Base-by-base conservation (phyloP, 2,113 vertebrate genomes). In the Butorides virescens region DNA sequence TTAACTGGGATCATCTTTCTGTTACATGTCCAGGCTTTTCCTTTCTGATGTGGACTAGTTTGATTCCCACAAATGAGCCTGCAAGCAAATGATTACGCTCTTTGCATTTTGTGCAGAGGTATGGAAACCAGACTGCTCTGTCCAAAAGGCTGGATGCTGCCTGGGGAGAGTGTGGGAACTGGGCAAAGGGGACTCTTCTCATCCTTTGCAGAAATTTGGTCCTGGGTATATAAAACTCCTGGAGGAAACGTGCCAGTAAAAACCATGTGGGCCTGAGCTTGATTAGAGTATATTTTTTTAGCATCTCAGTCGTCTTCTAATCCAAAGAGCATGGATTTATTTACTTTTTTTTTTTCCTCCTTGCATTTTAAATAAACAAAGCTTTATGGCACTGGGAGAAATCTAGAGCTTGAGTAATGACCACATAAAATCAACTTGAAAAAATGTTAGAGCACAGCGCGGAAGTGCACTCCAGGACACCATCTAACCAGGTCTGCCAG, bases 151-250 rank as follows among this genome's bases (percentile, higher is more conserved):
- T 91, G 76, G 17, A 44, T 91, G 52, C 21, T 80, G 67, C 93
- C 14, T 20, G 61, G 27, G 49, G 70, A 88, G 25, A 52, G 62
- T 77, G 85, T 95, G 95, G 94, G 89, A 97, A 97, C 79, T 23
- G 46, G 13, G 71, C 6, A 7, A 91, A 89, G 84, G 53, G 39
- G 67, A 92, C 58, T 79, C 72, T 50, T 76, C 73, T 85, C 0
- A 5, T 53, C 55, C 77, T 92, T 72, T 36, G 27, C 30, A 37
- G 1, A 90, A 68, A 42, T 79, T 62, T 52, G n/a, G 50, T 62
- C 32, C 30, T 37, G 63, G 61, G 16, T 90, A 66, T 34, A 71
- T 18, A 36, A 56, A 88, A 53, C 47, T 71, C 39, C 47, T 26
- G 25, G 34, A 92, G 49, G 39, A 92, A 88, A 37, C 2, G 3